Evolutionary conservation across 2,797 vertebrate species (phyloP).

Genomic region (Pygocentrus nattereri): DNA sequence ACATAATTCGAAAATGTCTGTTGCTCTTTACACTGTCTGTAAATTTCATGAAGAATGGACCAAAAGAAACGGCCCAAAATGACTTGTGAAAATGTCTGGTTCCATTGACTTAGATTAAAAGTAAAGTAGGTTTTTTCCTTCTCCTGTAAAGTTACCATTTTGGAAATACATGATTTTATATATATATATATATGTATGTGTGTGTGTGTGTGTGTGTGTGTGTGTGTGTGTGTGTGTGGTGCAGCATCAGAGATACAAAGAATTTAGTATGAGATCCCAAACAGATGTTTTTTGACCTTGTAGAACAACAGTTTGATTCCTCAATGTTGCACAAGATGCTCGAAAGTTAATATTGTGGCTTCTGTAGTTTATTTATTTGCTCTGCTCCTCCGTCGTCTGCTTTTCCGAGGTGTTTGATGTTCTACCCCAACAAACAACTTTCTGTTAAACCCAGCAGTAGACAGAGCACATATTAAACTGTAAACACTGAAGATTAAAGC

Average conservation of each 20-base stretch:
- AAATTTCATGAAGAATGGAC: no score
- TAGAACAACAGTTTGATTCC: not conserved
- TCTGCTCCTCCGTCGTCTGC: not conserved
- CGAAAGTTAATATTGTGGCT: not conserved
- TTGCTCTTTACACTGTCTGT: no score
- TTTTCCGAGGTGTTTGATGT: slow-evolving; percentile 34
- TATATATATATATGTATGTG: no score
- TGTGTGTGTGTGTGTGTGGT: no score
- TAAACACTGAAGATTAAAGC: slow-evolving; percentile 49
- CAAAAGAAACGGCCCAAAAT: no score
- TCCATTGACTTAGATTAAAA: no score
- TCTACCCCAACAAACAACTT: slow-evolving; percentile 15
- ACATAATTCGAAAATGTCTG: no score
- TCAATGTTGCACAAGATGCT: not conserved
- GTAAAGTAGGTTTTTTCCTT: no score
- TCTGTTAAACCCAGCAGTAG: slow-evolving; percentile 32
- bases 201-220: no score
- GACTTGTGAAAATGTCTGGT: no score
- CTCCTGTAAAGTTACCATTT: no score
- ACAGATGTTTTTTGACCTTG: not conserved
- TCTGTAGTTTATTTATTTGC: slow-evolving; percentile 32
- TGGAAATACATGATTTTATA: no score
- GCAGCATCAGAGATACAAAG: not conserved
- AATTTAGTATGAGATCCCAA: not conserved
- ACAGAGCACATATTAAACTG: slow-evolving; percentile 37